Evolutionary conservation across 2,888 invertebrate species (phyloP), one percentile per base, ranked within the genome.

Genomic region (Blomia tropicalis): DNA sequence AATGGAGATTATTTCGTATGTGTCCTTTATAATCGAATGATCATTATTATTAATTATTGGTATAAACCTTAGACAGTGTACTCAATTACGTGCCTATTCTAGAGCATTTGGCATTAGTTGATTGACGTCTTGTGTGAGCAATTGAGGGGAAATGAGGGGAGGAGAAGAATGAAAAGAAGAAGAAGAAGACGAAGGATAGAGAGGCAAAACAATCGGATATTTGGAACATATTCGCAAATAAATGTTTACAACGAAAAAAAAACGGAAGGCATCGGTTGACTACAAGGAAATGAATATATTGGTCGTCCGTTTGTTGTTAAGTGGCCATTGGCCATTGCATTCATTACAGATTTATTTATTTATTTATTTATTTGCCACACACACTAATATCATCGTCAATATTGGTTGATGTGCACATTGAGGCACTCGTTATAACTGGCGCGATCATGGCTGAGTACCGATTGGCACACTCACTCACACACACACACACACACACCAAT

Each of bases 271-370:
- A n/a, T n/a, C n/a, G n/a, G n/a, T 17, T 36, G 7, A 17, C 36
- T n/a, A 47, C 51, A 47, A 47, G 51, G 51, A 47, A 47, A 47
- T 47, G 51, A 47, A 47, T 7, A 47, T 47, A 47, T 47, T 47
- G 7, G 51, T 36, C 7, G 36, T 17, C 17, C 36, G 36, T 36
- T 36, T 17, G 36, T 36, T 36, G 36, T 11, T 36, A 7, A 7
- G 36, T 36, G 7, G 36, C 7, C 7, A 7, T 27, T 47, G 22
- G 5, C 7, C 51, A 19, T 19, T 27, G 7, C 51, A 47, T 27
- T 47, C 5, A 41, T 41, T 41, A 7, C 51, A 11, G 51, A 47
- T 47, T 47, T 47, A 47, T 47, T 47, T 47, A 47, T 47, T 47
- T 47, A 47, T 47, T 47, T 36, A 36, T 17, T 36, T 36, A n/a